Conservation (phyloP, 2,113 vertebrate genomes). For the Alaudala cheleensis region DNA sequence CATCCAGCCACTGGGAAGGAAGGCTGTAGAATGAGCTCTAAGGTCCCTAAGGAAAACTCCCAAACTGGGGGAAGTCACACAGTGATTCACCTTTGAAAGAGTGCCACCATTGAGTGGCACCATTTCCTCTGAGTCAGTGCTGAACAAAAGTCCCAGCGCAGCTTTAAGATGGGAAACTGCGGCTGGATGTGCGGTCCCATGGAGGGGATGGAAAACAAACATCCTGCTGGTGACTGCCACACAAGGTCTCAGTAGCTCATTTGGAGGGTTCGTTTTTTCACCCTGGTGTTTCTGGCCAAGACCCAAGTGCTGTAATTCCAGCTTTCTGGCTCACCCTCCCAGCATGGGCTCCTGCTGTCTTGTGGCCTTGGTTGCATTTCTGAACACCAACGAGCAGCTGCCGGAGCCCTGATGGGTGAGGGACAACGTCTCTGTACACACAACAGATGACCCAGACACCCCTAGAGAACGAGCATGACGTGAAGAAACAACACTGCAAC, state of each 20-base stretch:
- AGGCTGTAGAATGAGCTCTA: not conserved
- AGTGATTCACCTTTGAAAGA: not conserved
- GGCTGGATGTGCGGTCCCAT: not conserved
- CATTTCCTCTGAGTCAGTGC: slow-evolving; percentile 60
- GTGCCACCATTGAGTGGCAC: not conserved
- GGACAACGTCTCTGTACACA: not conserved
- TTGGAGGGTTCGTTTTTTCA: not conserved
- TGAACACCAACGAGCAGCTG: not conserved
- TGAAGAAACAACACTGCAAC: not conserved
- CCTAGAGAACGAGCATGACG: not conserved
- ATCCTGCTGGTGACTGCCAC: not conserved
- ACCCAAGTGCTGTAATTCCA: slow-evolving; percentile 2
- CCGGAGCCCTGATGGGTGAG: not conserved
- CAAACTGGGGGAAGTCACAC: not conserved
- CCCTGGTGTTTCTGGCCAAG: not conserved
- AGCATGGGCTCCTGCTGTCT: not conserved
- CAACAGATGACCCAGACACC: not conserved
- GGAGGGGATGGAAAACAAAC: slow-evolving; percentile 42
- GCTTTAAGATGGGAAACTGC: not conserved
- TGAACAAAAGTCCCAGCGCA: not conserved
- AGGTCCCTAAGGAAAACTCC: not conserved
- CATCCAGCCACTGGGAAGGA: not conserved
- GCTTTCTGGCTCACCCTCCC: not conserved
- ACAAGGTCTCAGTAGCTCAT: not conserved
- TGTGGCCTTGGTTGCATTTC: not conserved